Evolutionary conservation across 2,113 vertebrate genomes (phyloP).

Genomic region (Podarcis muralis): DNA sequence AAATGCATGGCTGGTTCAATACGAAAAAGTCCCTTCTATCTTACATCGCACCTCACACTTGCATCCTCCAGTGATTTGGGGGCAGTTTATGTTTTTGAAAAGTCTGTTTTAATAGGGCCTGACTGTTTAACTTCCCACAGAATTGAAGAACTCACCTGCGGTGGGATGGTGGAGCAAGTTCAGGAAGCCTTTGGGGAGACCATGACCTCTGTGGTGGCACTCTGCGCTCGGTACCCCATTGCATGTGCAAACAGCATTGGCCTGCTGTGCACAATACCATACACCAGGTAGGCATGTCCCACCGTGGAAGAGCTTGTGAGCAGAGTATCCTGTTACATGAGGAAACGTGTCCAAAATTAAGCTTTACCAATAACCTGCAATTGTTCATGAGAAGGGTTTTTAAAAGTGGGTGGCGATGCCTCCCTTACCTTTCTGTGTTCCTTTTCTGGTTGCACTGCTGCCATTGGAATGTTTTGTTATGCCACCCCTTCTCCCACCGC

Average conservation of each 20-base stretch:
- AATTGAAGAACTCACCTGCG: slow-evolving; percentile 95
- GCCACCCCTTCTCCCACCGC: not conserved
- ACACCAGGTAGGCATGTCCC: slow-evolving; percentile 82
- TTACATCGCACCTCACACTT: not conserved
- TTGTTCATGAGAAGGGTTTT: not conserved
- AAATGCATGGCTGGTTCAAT: not conserved
- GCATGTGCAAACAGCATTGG: slow-evolving; percentile 98
- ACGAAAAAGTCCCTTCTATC: not conserved
- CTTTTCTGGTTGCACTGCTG: not conserved
- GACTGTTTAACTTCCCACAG: slow-evolving; percentile 62
- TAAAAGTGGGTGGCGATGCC: not conserved
- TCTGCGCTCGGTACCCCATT: slow-evolving; percentile 96
- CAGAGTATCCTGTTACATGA: not conserved
- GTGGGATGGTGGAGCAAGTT: slow-evolving; percentile 97
- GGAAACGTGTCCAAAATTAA: not conserved
- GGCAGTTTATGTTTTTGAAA: not conserved
- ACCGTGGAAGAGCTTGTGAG: not conserved
- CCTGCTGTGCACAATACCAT: slow-evolving; percentile 95
- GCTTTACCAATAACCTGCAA: not conserved
- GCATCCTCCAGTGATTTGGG: too few species aligned
- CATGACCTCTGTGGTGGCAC: slow-evolving; percentile 96
- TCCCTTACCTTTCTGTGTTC: not conserved
- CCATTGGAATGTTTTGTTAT: not conserved
- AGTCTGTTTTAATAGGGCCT: too few species aligned
- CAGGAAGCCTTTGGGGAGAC: slow-evolving; percentile 98